Conservation (phyloP, 1,140 invertebrate species). For the Drosophila virilis region DNA sequence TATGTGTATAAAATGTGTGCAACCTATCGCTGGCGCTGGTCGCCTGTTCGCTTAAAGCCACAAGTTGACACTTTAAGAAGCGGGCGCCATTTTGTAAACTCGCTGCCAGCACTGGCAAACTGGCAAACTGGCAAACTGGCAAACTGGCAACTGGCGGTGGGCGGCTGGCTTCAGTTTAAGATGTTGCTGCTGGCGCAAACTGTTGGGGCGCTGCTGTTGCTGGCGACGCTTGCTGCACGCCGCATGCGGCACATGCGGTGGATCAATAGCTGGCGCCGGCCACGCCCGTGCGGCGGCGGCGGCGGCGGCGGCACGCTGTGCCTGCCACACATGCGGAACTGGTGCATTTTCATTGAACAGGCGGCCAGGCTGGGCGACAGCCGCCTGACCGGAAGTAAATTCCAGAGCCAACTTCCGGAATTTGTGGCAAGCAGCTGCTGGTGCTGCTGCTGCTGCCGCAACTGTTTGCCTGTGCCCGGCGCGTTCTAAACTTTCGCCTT, state of each 20-base stretch:
- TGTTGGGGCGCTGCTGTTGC: neutral
- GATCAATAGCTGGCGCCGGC: constrained; percentile 74
- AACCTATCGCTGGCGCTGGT: constrained; percentile 36
- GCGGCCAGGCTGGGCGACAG: constrained; percentile 55
- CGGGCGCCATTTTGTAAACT: constrained; percentile 77
- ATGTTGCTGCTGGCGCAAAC: constrained; percentile 4
- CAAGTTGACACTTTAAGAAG: constrained; percentile 82
- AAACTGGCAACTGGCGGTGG: neutral
- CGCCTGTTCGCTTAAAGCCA: constrained; percentile 70
- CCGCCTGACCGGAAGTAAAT: constrained; percentile 72
- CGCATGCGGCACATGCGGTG: constrained; percentile 67
- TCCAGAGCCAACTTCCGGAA: constrained; percentile 67
- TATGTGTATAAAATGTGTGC: neutral
- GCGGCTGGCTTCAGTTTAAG: constrained; percentile 59
- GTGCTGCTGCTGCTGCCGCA: neutral
- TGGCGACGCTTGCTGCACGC: constrained; percentile 42
- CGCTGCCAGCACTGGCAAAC: neutral
- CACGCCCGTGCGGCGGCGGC: constrained; percentile 55
- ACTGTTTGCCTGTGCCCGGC: constrained; percentile 45
- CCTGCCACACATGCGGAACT: constrained; percentile 82
- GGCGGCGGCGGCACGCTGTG: neutral
- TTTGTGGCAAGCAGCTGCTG: neutral
- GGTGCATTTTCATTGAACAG: constrained; percentile 80
- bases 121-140: neutral
- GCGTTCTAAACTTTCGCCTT: constrained; percentile 73